phyloP scores from a whole-genome alignment of 2,113 vertebrate species.

The Dasyornis broadbenti region DNA sequence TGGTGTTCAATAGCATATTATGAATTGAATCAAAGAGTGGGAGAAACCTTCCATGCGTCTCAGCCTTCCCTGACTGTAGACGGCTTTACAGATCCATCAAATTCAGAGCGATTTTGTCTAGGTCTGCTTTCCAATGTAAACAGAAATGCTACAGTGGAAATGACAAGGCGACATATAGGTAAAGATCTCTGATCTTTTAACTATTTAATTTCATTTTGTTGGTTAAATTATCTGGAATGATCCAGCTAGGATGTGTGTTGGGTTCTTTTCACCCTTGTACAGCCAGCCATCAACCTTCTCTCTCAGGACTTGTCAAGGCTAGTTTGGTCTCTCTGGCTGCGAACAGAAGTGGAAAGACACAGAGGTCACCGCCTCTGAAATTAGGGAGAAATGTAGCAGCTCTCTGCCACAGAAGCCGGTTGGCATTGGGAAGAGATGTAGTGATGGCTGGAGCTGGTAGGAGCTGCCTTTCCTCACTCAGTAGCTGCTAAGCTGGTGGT shows the following conservation, averaged over 20 bases:
- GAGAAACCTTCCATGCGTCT: conserved; percentile 96
- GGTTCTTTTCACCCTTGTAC: neutral
- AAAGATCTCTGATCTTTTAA: conserved; percentile 22
- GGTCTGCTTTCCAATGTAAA: conserved; percentile 97
- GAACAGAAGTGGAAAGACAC: neutral
- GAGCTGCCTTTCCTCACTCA: neutral
- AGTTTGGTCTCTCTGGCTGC: neutral
- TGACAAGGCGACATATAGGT: conserved; percentile 99
- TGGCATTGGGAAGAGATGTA: neutral
- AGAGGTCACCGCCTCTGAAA: neutral
- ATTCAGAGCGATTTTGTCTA: conserved; percentile 96
- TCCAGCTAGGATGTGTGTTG: neutral
- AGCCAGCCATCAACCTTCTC: neutral
- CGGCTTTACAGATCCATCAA: conserved; percentile 97
- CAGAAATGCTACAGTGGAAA: conserved; percentile 96
- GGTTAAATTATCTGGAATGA: neutral
- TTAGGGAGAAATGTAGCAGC: neutral
- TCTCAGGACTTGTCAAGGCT: neutral
- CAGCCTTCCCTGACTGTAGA: conserved; percentile 96
- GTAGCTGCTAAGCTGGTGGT: neutral
- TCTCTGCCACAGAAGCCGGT: neutral
- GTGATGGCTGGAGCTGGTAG: neutral
- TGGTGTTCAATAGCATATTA: conserved; percentile 99
- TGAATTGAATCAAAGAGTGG: conserved; percentile 96
- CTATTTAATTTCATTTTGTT: neutral